phyloP scores from a whole-genome alignment of 2,113 vertebrate species.

The Sialia sialis region DNA sequence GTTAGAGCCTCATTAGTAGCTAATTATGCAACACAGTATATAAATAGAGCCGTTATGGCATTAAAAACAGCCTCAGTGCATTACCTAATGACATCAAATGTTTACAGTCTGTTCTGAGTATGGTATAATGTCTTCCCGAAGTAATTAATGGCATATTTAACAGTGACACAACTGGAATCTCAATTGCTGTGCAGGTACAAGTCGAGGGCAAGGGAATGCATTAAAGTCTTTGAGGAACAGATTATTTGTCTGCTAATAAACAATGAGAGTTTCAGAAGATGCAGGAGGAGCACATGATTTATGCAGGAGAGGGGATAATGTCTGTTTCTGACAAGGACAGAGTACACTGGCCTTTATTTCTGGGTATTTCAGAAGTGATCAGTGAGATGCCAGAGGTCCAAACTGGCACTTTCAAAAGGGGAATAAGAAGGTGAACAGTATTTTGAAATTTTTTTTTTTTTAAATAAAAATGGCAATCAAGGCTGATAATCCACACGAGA shows the following conservation, averaged over 20 bases:
- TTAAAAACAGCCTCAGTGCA: conserved; percentile 38
- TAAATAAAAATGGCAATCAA: neutral
- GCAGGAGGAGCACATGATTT: neutral
- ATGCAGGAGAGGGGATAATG: neutral
- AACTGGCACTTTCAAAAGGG: neutral
- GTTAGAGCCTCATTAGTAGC: conserved; percentile 65
- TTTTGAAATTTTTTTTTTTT: neutral
- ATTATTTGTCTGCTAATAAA: neutral
- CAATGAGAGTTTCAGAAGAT: neutral
- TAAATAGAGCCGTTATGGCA: conserved; percentile 62
- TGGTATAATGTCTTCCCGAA: conserved; percentile 18
- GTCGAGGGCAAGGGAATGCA: neutral
- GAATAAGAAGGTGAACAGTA: neutral
- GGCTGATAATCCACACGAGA: neutral
- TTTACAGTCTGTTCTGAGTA: conserved; percentile 47
- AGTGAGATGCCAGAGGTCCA: neutral
- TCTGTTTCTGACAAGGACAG: neutral
- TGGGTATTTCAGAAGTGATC: neutral
- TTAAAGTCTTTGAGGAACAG: neutral
- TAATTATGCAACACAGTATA: conserved; percentile 61
- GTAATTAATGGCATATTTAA: conserved; percentile 57
- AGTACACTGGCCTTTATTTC: neutral
- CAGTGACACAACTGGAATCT: conserved; percentile 5
- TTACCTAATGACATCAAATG: conserved; percentile 46
- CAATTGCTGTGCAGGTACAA: conserved; percentile 21